Percentiles rank a stretch among this genome's conserved stretches.
Conservation (phyloP, 1,140 invertebrate species). For the Trichogramma pretiosum region DNA sequence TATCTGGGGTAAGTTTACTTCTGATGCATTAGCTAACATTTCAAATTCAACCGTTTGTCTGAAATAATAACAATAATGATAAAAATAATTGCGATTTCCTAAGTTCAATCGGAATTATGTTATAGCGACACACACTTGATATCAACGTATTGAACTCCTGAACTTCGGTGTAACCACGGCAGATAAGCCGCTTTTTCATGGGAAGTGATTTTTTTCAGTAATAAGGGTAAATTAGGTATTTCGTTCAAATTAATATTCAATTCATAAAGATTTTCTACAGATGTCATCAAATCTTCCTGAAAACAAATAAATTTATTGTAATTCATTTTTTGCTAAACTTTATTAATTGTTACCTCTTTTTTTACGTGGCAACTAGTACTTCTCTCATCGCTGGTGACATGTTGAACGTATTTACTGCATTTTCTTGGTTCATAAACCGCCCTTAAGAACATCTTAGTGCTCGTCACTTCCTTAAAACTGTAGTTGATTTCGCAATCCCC, state of each 20-base stretch:
- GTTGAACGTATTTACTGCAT: slow-evolving; percentile 25
- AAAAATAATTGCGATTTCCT: not conserved
- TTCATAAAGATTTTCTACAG: slow-evolving; percentile 29
- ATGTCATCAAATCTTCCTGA: slow-evolving; percentile 29
- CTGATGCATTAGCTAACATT: slow-evolving; percentile 14
- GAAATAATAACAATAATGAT: slow-evolving; percentile 14
- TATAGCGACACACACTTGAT: slow-evolving; percentile 32
- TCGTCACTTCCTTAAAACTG: slow-evolving; percentile 19
- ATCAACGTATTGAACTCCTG: slow-evolving; percentile 34
- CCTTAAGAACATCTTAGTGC: slow-evolving; percentile 13
- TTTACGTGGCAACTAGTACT: slow-evolving; percentile 19
- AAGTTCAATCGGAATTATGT: not conserved
- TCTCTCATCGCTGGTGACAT: slow-evolving; percentile 7
- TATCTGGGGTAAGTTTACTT: slow-evolving; percentile 11
- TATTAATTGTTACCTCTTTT: slow-evolving; percentile 20
- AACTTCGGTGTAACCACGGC: slow-evolving; percentile 31
- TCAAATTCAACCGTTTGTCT: slow-evolving; percentile 39
- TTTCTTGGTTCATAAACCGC: slow-evolving; percentile 27
- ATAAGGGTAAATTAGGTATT: too few relatives aligned
- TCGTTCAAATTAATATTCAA: slow-evolving; percentile 25
- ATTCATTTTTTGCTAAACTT: not conserved
- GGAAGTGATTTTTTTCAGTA: slow-evolving; percentile 30
- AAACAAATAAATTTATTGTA: not conserved
- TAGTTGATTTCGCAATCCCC: slow-evolving; percentile 33
- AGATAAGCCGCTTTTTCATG: slow-evolving; percentile 33